Percentiles rank a stretch among this genome's conserved stretches.
Conservation (phyloP, 1,140 invertebrate species). For the Atopsyche davidsoni region DNA sequence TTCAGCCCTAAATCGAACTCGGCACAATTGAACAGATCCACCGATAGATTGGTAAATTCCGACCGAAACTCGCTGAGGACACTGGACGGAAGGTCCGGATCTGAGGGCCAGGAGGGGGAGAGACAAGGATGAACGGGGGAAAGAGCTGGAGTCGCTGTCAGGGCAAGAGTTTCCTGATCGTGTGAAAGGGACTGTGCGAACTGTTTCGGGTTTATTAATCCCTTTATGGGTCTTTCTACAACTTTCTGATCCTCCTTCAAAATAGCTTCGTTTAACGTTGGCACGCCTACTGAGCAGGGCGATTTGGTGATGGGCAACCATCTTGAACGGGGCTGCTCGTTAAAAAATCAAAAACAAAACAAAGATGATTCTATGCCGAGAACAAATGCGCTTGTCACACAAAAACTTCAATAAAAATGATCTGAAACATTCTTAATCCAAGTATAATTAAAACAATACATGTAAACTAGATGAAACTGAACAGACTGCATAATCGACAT, state of each 20-base stretch:
- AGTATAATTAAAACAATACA: no score
- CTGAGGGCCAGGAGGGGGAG: neutral
- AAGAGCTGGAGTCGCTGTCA: neutral
- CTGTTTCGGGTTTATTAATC: neutral
- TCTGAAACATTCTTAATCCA: neutral
- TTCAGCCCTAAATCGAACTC: conserved; percentile 24
- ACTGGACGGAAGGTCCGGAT: conserved; percentile 18
- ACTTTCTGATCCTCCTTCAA: conserved; percentile 15
- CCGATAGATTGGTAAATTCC: conserved; percentile 24
- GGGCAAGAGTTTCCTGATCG: conserved; percentile 5
- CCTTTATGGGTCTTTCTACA: conserved; percentile 4
- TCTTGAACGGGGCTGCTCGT: conserved; percentile 28
- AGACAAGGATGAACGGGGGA: neutral
- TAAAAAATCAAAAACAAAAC: conserved; percentile 23
- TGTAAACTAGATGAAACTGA: neutral
- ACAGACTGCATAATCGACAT: neutral
- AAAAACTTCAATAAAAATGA: neutral
- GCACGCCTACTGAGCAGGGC: conserved; percentile 4
- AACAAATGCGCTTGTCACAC: neutral
- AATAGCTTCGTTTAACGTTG: conserved; percentile 12
- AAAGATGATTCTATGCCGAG: conserved; percentile 4
- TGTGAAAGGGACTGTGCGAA: neutral
- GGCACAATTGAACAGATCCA: conserved; percentile 23
- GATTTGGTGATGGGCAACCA: conserved; percentile 13
- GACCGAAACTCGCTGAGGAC: conserved; percentile 12